A percentile compares a stretch with the other conserved stretches of the same genome.
phyloP scores from a whole-genome alignment of 2,888 invertebrate genomes.

The Nudaria mundana region DNA sequence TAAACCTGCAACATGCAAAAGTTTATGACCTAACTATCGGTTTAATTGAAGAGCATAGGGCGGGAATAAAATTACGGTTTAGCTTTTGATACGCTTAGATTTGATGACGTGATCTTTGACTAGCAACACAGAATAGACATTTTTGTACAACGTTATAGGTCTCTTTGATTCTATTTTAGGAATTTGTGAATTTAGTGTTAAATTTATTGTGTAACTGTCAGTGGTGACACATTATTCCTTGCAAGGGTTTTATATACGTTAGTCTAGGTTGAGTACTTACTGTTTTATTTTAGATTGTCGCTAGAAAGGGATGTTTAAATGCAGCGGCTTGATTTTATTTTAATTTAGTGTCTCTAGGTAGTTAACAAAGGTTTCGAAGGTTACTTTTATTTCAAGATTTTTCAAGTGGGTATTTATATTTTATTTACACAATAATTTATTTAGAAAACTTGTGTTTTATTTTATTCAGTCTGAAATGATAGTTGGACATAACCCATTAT shows the following conservation, averaged over 20 bases:
- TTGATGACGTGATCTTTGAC: conserved; percentile 7
- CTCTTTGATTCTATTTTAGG: conserved; percentile 2
- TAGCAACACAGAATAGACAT: neutral
- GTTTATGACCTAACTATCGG: conserved; percentile 39
- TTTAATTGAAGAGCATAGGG: conserved; percentile 19
- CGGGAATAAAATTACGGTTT: conserved; percentile 9
- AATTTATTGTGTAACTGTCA: neutral
- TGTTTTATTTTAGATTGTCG: neutral
- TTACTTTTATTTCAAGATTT: too few species aligned
- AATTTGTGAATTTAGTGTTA: neutral
- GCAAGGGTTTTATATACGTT: neutral
- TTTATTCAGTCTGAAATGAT: too few species aligned
- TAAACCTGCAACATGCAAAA: conserved; percentile 41
- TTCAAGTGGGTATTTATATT: too few species aligned
- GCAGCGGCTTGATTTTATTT: too few species aligned
- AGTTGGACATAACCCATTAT: too few species aligned
- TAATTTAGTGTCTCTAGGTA: too few species aligned
- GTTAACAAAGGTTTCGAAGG: too few species aligned
- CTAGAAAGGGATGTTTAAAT: neutral
- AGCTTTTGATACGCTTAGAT: conserved; percentile 12
- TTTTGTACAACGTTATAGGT: neutral
- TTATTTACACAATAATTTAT: too few species aligned
- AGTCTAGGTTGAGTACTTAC: neutral
- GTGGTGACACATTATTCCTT: conserved; percentile 5
- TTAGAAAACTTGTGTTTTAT: too few species aligned